phyloP scores from a whole-genome alignment of 2,113 vertebrate species.

The Melospiza georgiana region DNA sequence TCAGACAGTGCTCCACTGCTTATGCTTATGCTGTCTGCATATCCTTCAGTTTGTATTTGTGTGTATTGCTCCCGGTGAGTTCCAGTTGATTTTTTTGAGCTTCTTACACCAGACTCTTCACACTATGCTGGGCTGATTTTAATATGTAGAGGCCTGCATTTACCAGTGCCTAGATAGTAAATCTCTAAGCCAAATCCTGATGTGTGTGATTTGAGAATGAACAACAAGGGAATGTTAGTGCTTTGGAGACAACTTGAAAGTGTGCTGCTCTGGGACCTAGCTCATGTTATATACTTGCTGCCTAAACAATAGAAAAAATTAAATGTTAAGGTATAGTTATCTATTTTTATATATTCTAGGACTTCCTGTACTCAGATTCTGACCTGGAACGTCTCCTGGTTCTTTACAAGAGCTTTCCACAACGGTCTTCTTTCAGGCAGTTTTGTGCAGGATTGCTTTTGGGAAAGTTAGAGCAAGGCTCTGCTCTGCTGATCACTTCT shows the following conservation, averaged over 20 bases:
- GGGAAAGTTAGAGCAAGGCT: background rate
- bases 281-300: background rate
- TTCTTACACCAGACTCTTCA: background rate
- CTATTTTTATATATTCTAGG: background rate
- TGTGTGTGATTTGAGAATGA: background rate
- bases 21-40: fast-evolving
- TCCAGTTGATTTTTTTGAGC: background rate
- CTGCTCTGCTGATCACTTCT: background rate
- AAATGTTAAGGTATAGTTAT: background rate
- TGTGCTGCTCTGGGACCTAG: background rate
- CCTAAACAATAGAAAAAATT: background rate
- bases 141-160: background rate
- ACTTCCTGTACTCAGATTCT: background rate
- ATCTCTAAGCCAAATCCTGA: background rate
- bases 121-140: background rate
- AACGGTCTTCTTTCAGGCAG: background rate
- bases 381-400: background rate
- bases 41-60: background rate
- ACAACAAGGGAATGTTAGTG: background rate
- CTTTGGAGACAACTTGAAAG: background rate
- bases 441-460: background rate
- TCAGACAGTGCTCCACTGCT: background rate
- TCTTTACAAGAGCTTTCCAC: background rate
- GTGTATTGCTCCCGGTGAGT: background rate
- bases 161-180: background rate